These are phyloP conservation scores for Mythimna ferrago DNA, from an alignment of 2,888 invertebrate genomes.

Conservation along the genomic window DNA sequence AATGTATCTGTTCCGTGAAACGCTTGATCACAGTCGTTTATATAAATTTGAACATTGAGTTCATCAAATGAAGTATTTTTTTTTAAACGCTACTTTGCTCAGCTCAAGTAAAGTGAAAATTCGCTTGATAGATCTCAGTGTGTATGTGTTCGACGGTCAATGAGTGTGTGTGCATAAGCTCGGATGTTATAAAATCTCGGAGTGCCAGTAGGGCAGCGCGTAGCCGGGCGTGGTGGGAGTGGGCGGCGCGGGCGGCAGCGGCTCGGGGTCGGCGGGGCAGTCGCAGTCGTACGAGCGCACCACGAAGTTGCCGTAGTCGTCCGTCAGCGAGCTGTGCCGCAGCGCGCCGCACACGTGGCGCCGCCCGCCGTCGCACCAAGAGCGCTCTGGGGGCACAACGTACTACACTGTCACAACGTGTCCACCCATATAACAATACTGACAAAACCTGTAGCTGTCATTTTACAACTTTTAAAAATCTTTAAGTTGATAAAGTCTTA, in stretches of 20 bases:
- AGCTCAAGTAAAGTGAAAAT: neutral
- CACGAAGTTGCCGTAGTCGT: slow-evolving; percentile 90
- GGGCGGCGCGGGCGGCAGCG: slow-evolving; percentile 36
- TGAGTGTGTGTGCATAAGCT: slow-evolving; percentile 9
- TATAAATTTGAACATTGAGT: neutral
- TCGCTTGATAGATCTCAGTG: neutral
- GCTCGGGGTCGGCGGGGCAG: slow-evolving; percentile 73
- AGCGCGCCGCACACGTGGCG: slow-evolving; percentile 85
- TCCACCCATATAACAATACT: neutral
- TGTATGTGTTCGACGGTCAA: slow-evolving; percentile 2
- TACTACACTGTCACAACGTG: neutral
- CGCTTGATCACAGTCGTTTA: no score
- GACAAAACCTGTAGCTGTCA: neutral
- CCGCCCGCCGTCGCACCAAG: slow-evolving; percentile 80
- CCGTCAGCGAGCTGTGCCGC: slow-evolving; percentile 86
- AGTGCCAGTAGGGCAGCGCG: slow-evolving; percentile 70
- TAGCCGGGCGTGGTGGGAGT: slow-evolving; percentile 25
- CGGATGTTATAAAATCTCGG: slow-evolving; percentile 73
- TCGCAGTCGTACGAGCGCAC: slow-evolving; percentile 85
- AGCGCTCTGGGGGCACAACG: slow-evolving; percentile 71
- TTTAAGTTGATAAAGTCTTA: neutral
- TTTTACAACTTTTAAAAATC: neutral
- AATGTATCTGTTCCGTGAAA: no score
- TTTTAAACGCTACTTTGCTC: neutral
- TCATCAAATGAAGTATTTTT: neutral